Base-by-base conservation (phyloP, 1,140 invertebrate species). In the Calycopis cecrops region DNA sequence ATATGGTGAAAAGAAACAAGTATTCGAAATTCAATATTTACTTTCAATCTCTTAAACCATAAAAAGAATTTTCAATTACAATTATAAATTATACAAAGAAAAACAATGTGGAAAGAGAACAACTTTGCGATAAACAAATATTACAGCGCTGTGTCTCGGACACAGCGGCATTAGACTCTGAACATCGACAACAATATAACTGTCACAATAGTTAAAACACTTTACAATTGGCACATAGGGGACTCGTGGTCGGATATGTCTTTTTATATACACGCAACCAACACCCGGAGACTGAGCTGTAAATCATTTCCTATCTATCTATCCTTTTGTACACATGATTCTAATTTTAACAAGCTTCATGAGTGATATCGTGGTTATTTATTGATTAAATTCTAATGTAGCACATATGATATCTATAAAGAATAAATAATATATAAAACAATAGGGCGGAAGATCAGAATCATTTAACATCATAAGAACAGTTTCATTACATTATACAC, bases 151-250 rank as follows among this genome's bases (percentile, higher is more conserved):
- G 9, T 37, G 12, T 34, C 28, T 40, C 14, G 33, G n/a, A 55
- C 51, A 55, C 67, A 71, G 64, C 62, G 64, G 67, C 68, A 42
- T 73, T 76, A 76, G 71, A 76, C 69, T 72, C 63, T 74, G 60
- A 68, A 74, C 14, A 44, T 63, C 54, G 59, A 66, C 66, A 76
- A 74, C 69, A 71, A 63, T 55, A 60, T 51, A 60, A 59, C 59
- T 59, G 37, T 53, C 40, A 53, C 51, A 14, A 42, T 42, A 42
- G 40, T 42, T 42, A 53, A 53, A 53, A 53, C 51, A 52, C 50
- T 52, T 52, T 40, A 35, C 21, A 52, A 57, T 62, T 62, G 60
- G 60, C 60, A 62, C 60, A 54, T 60, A 54, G 50, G 50, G 55
- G 59, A 57, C 52, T 53, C 42, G 42, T 38, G 42, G 40, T 44